A percentile compares a stretch with the other conserved stretches of the same genome.
phyloP scores from a whole-genome alignment of 2,113 vertebrate species.

The Thomomys bottae region DNA sequence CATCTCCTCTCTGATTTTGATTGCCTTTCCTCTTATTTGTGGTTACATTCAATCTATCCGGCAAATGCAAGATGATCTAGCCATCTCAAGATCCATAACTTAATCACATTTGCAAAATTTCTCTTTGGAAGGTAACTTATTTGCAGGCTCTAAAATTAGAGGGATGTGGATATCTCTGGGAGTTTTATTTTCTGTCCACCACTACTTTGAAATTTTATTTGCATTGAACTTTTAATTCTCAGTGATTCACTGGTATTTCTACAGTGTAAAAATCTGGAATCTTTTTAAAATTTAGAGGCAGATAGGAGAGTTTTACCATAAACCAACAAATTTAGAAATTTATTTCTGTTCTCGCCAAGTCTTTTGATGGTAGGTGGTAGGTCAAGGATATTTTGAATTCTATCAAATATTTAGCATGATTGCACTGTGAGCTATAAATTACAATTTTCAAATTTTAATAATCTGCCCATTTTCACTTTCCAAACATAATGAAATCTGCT shows the following conservation, averaged over 20 bases:
- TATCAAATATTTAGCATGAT: neutral
- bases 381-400: neutral
- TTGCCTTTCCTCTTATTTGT: neutral
- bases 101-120: neutral
- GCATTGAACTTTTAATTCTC: neutral
- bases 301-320: neutral
- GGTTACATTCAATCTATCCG: neutral
- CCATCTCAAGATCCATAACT: conserved; percentile 8
- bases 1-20: neutral
- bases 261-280: neutral
- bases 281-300: conserved; percentile 3
- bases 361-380: conserved; percentile 3
- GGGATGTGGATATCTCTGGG: neutral
- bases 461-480: neutral
- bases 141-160: neutral
- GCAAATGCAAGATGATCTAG: conserved; percentile 18
- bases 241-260: neutral
- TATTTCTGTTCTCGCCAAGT: conserved; percentile 8
- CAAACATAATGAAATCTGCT: conserved; percentile 1
- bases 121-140: neutral
- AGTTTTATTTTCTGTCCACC: neutral
- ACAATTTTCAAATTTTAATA: conserved; percentile 19
- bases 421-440: neutral
- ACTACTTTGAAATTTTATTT: conserved; percentile 30
- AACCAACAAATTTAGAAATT: conserved; percentile 26